Conservation (phyloP, 1,140 invertebrate genomes). For the Trichonephila clavata region DNA sequence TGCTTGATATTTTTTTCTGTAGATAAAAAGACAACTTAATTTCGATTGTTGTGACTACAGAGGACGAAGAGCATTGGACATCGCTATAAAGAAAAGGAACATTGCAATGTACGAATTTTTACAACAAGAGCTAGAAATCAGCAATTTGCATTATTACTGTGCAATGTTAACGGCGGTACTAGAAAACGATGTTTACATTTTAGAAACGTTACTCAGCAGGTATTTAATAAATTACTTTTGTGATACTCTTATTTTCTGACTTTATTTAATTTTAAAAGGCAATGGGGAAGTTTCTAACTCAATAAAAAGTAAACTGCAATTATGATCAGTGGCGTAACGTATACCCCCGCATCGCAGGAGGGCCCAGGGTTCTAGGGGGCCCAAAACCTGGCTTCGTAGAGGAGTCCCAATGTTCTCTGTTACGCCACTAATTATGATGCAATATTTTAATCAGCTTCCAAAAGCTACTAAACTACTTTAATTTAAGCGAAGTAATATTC, state of each 20-base stretch:
- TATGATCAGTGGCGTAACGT: too few relatives aligned
- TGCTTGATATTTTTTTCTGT: neutral
- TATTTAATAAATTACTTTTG: constrained; percentile 32
- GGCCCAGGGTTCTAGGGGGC: too few relatives aligned
- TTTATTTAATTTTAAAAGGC: neutral
- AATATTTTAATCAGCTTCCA: too few relatives aligned
- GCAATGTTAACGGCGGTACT: constrained; percentile 70
- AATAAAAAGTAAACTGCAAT: too few relatives aligned
- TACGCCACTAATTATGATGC: too few relatives aligned
- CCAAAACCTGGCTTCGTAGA: too few relatives aligned
- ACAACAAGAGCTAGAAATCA: constrained; percentile 56
- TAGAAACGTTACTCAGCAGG: constrained; percentile 71
- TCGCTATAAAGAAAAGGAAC: constrained; percentile 72
- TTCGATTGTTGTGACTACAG: constrained; percentile 76
- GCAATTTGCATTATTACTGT: constrained; percentile 58
- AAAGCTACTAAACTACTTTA: too few relatives aligned
- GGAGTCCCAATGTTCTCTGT: too few relatives aligned
- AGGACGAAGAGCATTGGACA: constrained; percentile 75
- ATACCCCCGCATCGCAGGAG: too few relatives aligned
- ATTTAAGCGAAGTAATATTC: too few relatives aligned
- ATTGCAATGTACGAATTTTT: constrained; percentile 61
- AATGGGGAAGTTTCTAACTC: too few relatives aligned
- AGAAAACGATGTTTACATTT: constrained; percentile 72
- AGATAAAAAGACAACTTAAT: constrained; percentile 45
- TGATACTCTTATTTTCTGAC: neutral